Conservation (phyloP, 30 jellyfish, hydroid and myxozoan genomes). For the Catostylus mosaicus region DNA sequence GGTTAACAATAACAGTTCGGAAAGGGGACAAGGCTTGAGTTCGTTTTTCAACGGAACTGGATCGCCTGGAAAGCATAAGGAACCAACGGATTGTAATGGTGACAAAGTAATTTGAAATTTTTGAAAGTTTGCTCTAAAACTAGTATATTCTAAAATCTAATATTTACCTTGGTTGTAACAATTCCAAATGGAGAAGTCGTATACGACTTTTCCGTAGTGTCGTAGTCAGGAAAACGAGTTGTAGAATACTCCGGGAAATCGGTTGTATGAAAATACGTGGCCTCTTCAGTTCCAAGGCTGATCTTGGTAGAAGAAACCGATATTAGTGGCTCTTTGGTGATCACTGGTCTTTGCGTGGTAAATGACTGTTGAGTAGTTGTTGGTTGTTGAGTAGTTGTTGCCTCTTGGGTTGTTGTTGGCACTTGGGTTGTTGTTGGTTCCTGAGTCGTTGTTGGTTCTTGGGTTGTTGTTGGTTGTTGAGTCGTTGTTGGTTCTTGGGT, state of each 20-base stretch:
- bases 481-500: not conserved
- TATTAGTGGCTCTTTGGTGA: constrained; percentile 8
- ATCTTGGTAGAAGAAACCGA: not conserved
- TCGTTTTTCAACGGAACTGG: no score
- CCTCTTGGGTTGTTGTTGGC: constrained; percentile 19
- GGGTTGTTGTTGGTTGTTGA: not conserved
- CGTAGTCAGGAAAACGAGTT: not conserved
- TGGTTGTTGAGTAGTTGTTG: not conserved
- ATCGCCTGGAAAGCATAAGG: no score
- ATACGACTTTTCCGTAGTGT: not conserved
- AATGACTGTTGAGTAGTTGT: not conserved
- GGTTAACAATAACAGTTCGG: no score
- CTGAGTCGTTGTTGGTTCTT: not conserved
- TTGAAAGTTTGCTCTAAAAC: no score
- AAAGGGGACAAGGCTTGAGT: no score
- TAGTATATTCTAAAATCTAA: no score
- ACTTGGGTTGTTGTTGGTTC: constrained; percentile 15
- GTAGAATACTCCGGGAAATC: constrained; percentile 34
- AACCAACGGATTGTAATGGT: no score
- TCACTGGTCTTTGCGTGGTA: no score
- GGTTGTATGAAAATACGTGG: not conserved
- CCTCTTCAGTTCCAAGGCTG: not conserved
- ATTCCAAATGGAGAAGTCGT: not conserved
- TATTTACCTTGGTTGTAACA: no score
- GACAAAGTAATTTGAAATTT: no score